Percentiles rank a stretch among this genome's conserved stretches.
Conservation (phyloP, 2,113 vertebrate species). For the Hypomesus transpacificus region DNA sequence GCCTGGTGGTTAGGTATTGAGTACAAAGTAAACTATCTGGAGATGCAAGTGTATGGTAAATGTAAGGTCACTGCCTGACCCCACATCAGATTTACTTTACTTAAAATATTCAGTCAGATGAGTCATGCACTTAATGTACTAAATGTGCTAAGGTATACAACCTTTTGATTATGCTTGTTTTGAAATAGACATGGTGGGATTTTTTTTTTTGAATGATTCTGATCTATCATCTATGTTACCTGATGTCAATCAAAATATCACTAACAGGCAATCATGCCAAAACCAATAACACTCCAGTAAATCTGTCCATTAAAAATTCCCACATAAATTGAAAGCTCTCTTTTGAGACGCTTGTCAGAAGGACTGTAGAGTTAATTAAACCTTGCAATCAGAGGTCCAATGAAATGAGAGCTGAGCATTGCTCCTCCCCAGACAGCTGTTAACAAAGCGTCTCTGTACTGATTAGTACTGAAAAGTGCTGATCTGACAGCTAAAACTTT, state of each 20-base stretch:
- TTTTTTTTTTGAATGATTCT: slow-evolving; percentile 32
- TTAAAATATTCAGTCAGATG: no score
- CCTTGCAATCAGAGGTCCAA: slow-evolving; percentile 50
- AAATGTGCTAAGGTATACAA: no score
- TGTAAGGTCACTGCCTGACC: no score
- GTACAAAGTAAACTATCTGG: no score
- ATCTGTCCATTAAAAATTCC: slow-evolving; percentile 52
- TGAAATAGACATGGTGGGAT: neutral
- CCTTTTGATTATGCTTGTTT: no score
- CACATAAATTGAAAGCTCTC: slow-evolving; percentile 48
- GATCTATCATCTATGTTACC: slow-evolving; percentile 55
- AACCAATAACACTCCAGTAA: slow-evolving; percentile 71
- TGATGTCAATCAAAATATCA: slow-evolving; percentile 63
- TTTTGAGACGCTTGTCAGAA: slow-evolving; percentile 47
- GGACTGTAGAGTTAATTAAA: slow-evolving; percentile 61
- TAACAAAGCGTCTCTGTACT: slow-evolving; percentile 45
- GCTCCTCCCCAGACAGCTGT: slow-evolving; percentile 53
- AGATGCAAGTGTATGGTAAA: no score
- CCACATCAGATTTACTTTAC: no score
- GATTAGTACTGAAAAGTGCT: slow-evolving; percentile 56
- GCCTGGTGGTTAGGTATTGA: no score
- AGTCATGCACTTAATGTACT: no score
- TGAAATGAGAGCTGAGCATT: slow-evolving; percentile 53
- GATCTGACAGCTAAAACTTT: slow-evolving; percentile 42
- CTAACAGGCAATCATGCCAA: slow-evolving; percentile 67